Evolutionary conservation across 30 jellyfish, hydroid and myxozoan species (phyloP), one percentile per base, ranked within the genome.

Genomic region (Nemopilema nomurai): DNA sequence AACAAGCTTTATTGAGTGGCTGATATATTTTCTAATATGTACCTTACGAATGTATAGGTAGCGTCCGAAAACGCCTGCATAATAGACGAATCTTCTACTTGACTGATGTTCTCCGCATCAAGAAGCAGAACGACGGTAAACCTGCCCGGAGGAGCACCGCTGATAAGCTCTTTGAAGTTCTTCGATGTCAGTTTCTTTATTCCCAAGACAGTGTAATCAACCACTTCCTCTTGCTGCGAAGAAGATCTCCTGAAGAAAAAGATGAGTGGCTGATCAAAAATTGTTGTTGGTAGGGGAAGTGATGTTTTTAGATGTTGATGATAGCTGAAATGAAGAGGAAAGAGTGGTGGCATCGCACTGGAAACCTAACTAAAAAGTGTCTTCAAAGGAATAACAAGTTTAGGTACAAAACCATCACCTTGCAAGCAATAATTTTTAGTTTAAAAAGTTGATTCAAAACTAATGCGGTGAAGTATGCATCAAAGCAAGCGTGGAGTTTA

Each of bases 61-160:
- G 90, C 95, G 80, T 89, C 97, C 13, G 97, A 91, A 79, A 94
- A 94, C 16, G 97, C 95, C 67, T 89, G 99, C 78, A 80, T 89
- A 20, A 94, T 62, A 8, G 96, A 96, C 0, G 99, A 94, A 19
- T 76, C 62, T 49, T 85, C 96, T 0, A 94, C 95, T 29, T 85
- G 91, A 33, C 69, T 81, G 1, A 76, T 16, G 33, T 66, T 50
- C 57, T 65, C 82, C 23, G 87, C 79, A 67, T 94, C 99, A 13
- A 94, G 51, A 23, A 94, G 96, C 16, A 94, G 74, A 7, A 87
- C 95, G 0, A 94, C 96, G 4, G 96, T 87, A 53, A 94, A 62
- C 29, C 83, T 72, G 20, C 99, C 99, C 0, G 96, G 89, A 25
- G 80, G 97, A 18, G 96, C 71, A 1, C 80, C 75, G 70, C 66